A percentile compares a stretch with the other conserved stretches of the same genome.
Conservation (phyloP, 2,113 vertebrate genomes). For the Symphodus melops region DNA sequence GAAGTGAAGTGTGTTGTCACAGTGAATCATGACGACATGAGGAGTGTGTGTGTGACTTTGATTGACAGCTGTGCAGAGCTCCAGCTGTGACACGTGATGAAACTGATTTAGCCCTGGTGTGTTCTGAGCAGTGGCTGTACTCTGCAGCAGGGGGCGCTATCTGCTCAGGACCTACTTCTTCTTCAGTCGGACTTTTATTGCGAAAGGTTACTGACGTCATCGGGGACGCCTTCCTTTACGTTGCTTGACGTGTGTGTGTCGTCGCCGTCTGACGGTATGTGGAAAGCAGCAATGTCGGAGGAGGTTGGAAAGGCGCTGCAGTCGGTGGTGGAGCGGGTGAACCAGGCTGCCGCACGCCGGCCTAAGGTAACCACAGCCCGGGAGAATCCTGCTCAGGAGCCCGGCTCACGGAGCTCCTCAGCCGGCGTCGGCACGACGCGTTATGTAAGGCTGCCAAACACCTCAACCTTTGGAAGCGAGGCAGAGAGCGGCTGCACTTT, state of each 20-base stretch:
- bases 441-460: constrained; percentile 74
- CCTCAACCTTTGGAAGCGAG: constrained; percentile 67
- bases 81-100: too few relatives aligned
- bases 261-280: constrained; percentile 72
- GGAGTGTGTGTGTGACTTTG: too few relatives aligned
- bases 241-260: neutral
- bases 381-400: neutral
- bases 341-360: constrained; percentile 82
- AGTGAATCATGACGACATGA: too few relatives aligned
- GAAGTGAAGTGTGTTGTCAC: too few relatives aligned
- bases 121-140: neutral
- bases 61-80: too few relatives aligned
- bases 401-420: neutral
- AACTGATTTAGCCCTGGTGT: too few relatives aligned
- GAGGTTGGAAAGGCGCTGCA: constrained; percentile 83
- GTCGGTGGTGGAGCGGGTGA: constrained; percentile 83
- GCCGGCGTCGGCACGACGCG: constrained; percentile 26
- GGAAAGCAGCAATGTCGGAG: constrained; percentile 85
- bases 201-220: constrained; percentile 60
- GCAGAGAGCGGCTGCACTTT: constrained; percentile 32
- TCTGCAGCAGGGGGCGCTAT: constrained; percentile 16
- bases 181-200: constrained; percentile 35
- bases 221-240: constrained; percentile 20
- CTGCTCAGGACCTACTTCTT: neutral
- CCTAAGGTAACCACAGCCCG: constrained; percentile 74